Conservation (phyloP, 1,140 invertebrate genomes). For the Brachystomella parvula region DNA sequence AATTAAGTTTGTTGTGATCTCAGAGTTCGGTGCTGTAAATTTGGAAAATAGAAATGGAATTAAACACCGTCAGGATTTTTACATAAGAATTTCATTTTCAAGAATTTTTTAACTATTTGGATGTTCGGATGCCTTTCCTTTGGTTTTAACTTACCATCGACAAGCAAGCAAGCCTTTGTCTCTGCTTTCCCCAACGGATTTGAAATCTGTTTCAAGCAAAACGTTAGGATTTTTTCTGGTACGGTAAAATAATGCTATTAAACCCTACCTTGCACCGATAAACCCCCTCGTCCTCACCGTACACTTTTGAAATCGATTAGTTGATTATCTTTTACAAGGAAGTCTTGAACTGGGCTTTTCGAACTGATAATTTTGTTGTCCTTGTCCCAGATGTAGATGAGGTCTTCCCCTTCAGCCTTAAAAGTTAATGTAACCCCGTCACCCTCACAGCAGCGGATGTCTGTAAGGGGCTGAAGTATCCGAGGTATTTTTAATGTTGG, state of each 20-base stretch:
- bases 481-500: slow-evolving; percentile 64
- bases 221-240: neutral
- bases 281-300: slow-evolving; percentile 80
- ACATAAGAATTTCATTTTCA: no score
- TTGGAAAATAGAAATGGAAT: no score
- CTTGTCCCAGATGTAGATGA: slow-evolving; percentile 67
- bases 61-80: no score
- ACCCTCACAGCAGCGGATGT: slow-evolving; percentile 71
- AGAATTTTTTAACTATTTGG: no score
- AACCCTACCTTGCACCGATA: slow-evolving; percentile 72
- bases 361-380: slow-evolving; percentile 56
- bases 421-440: slow-evolving; percentile 58
- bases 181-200: slow-evolving; percentile 6
- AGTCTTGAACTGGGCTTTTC: slow-evolving; percentile 46
- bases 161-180: neutral
- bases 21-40: no score
- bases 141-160: slow-evolving; percentile 13
- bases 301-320: slow-evolving; percentile 62
- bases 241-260: neutral
- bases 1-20: no score
- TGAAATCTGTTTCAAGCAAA: neutral
- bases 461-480: slow-evolving; percentile 59
- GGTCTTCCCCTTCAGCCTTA: slow-evolving; percentile 60
- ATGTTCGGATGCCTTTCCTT: no score
- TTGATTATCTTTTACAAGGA: slow-evolving; percentile 56